Conservation (phyloP, 2,113 vertebrate species). For the Sorex araneus region DNA sequence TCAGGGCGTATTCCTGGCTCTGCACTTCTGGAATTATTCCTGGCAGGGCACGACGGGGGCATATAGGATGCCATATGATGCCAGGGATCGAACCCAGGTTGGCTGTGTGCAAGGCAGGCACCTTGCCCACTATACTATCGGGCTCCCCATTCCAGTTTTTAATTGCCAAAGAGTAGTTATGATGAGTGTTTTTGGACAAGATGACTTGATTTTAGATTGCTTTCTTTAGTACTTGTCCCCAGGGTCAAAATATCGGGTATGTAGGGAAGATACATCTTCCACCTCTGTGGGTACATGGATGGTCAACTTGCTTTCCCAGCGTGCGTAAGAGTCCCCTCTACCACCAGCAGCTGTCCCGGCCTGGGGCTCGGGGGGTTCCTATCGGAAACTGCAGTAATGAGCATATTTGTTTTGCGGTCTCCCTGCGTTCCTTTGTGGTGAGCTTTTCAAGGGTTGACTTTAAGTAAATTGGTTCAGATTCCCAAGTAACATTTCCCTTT, state of each 20-base stretch:
- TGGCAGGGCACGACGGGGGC: no score
- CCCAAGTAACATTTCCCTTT: constrained; percentile 60
- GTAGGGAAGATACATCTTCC: neutral
- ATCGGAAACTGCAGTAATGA: constrained; percentile 4
- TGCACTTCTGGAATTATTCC: no score
- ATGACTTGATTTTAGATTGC: neutral
- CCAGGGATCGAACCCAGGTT: no score
- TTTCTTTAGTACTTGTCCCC: neutral
- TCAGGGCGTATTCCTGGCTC: no score
- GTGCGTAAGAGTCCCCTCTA: neutral
- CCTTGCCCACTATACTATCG: no score
- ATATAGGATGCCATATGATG: no score
- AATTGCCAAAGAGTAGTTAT: no score
- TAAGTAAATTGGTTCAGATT: constrained; percentile 65
- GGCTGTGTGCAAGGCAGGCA: no score
- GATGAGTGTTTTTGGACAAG: no score
- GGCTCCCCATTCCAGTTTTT: no score
- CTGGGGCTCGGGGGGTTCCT: neutral
- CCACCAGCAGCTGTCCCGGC: neutral
- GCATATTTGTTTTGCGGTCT: constrained; percentile 1
- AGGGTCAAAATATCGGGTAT: constrained; percentile 16
- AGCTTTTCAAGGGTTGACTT: constrained; percentile 52
- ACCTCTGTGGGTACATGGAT: neutral
- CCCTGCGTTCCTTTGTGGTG: constrained; percentile 57
- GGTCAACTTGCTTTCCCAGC: neutral